phyloP scores from a whole-genome alignment of 2,797 vertebrate genomes.

The Gephyroberyx darwinii region DNA sequence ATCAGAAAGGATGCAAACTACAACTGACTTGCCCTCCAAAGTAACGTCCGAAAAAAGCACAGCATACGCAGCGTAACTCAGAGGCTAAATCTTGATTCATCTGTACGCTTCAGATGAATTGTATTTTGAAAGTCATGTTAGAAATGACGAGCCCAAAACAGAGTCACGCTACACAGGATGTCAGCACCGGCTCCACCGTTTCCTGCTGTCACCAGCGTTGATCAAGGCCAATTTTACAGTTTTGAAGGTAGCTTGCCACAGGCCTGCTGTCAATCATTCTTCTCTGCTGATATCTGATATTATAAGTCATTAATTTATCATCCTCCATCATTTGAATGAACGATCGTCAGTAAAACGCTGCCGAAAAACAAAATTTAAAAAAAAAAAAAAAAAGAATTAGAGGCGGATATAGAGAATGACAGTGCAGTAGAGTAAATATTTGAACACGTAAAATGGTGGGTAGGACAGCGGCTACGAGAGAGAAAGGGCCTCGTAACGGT shows the following conservation, averaged over 20 bases:
- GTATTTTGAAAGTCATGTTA: too few relatives aligned
- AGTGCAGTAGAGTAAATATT: slow-evolving; percentile 4
- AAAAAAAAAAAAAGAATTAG: slow-evolving; percentile 5
- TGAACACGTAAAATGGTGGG: slow-evolving; percentile 18
- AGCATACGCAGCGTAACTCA: too few relatives aligned
- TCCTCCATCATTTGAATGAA: background rate
- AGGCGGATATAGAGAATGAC: background rate
- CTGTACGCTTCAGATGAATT: background rate
- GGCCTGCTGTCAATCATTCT: background rate
- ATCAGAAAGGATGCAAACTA: background rate
- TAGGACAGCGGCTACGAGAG: slow-evolving; percentile 10
- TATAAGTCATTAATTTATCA: background rate
- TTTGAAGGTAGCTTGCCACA: background rate
- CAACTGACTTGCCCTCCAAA: background rate
- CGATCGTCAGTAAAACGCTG: too few relatives aligned
- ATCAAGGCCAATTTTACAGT: background rate
- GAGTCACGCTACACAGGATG: slow-evolving; percentile 28
- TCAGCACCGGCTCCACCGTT: slow-evolving; percentile 6
- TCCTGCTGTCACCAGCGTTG: background rate
- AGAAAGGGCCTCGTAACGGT: slow-evolving; percentile 34
- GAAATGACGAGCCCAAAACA: background rate
- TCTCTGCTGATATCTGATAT: background rate
- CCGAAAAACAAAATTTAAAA: slow-evolving; percentile 1
- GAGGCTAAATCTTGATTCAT: background rate
- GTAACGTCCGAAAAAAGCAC: too few relatives aligned